A percentile compares a stretch with the other conserved stretches of the same genome.
Evolutionary conservation across 2,888 invertebrate species (phyloP).

Genomic region (Dicranocentrus wangi): DNA sequence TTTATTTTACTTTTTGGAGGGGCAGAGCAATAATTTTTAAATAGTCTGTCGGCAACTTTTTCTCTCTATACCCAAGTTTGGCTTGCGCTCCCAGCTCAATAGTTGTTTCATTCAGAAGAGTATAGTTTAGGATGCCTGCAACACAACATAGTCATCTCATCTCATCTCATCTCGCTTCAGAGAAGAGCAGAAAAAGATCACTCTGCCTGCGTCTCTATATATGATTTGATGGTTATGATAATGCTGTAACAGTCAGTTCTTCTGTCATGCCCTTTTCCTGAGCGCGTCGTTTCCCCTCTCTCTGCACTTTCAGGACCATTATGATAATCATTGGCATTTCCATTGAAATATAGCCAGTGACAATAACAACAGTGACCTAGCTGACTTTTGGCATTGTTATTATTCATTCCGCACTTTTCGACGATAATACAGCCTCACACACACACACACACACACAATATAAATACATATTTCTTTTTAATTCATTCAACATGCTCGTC

Average conservation of each 20-base stretch:
- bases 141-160: too few relatives aligned
- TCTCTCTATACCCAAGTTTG: conserved; percentile 31
- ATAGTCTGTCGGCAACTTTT: conserved; percentile 59
- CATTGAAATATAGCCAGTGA: conserved; percentile 54
- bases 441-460: background rate
- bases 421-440: too few relatives aligned
- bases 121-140: too few relatives aligned
- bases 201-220: too few relatives aligned
- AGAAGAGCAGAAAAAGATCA: too few relatives aligned
- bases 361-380: conserved; percentile 56
- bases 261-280: conserved; percentile 49
- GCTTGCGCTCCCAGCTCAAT: conserved; percentile 26
- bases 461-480: conserved; percentile 12
- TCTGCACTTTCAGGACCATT: conserved; percentile 48
- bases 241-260: too few relatives aligned
- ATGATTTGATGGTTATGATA: too few relatives aligned
- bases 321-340: conserved; percentile 60
- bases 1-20: too few relatives aligned
- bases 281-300: conserved; percentile 38
- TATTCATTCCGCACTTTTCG: conserved; percentile 14
- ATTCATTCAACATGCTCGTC: conserved; percentile 33
- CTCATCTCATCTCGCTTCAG: conserved; percentile 17
- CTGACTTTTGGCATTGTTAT: conserved; percentile 54
- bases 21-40: conserved; percentile 61
- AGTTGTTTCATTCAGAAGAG: too few relatives aligned